Evolutionary conservation across 1,140 invertebrate species (phyloP).

Genomic region (Saccostrea cuccullata): DNA sequence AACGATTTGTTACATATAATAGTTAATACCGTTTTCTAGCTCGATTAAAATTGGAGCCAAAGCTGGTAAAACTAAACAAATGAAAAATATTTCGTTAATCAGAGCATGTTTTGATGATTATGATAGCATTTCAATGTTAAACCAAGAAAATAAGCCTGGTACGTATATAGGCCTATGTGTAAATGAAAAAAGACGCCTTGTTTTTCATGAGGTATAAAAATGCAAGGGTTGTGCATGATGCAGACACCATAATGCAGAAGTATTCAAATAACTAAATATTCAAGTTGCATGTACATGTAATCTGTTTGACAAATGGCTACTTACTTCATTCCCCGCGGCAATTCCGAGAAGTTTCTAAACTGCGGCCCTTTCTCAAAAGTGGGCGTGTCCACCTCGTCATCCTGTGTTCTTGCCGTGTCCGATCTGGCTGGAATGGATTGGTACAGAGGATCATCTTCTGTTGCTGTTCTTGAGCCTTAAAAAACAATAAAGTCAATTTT

Average conservation of each 20-base stretch:
- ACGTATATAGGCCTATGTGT: not conserved
- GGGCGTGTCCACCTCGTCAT: slow-evolving; percentile 18
- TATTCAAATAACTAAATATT: not conserved
- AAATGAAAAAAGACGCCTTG: not conserved
- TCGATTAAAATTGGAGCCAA: not conserved
- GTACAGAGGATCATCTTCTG: slow-evolving; percentile 13
- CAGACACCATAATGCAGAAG: not conserved
- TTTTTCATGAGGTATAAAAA: slow-evolving; percentile 7
- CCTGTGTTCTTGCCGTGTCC: not conserved
- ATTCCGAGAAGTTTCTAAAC: slow-evolving; percentile 3
- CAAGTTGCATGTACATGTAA: not conserved
- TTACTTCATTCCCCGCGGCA: slow-evolving; percentile 31
- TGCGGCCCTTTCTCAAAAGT: slow-evolving; percentile 31
- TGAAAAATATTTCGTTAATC: not conserved
- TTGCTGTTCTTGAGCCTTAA: not conserved
- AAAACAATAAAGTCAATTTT: not conserved
- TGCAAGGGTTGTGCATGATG: not conserved
- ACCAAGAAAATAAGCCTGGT: not conserved
- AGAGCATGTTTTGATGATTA: too few species aligned
- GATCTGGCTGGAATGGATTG: slow-evolving; percentile 18
- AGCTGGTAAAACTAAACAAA: slow-evolving; percentile 4
- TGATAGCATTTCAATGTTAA: not conserved
- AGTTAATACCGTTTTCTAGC: not conserved
- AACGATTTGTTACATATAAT: not conserved
- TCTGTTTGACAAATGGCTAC: not conserved